Base-by-base conservation (phyloP, 2,888 invertebrate genomes). In the Amblyjoppa proteus region DNA sequence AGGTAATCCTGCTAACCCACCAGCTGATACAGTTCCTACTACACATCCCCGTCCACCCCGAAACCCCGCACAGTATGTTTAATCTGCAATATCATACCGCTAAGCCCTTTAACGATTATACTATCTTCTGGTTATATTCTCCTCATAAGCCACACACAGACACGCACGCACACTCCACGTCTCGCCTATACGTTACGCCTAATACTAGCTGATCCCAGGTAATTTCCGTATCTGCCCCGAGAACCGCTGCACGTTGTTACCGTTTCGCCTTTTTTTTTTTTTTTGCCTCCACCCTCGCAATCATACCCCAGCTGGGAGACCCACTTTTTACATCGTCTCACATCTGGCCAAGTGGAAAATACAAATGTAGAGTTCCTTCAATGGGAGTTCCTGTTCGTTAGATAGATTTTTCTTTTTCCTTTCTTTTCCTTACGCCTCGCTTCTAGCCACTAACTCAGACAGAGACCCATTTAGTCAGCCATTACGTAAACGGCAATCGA, bases 51-150 rank as follows among this genome's bases (percentile, higher is more conserved):
- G 64, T 64, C 16, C 31, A 77, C 66, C 74, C 73, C 77, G 69
- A 81, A 76, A 34, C 77, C 53, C 75, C 68, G 71, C 71, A 58
- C 71, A 34, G 41, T 73, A 82, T 85, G 79, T 85, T 85, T 85
- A 85, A 85, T 85, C 82, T 82, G 71, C 85, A 71, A 85, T 80
- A 85, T 76, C 79, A 76, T 71, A 71, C 74, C 82, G 78, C 76
- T 85, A 80, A 85, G 82, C 82, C 82, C 82, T 82, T 76, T 80
- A 79, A 82, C 82, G 76, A 82, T 85, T 85, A 80, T 80, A 82
- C 82, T 68, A 82, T 82, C 85, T 82, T 82, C 71, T 58, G 71
- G 79, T 85, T 76, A 81, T 81, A 71, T 79, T 79, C 79, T 79
- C 68, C 38, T 73, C 79, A 51, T 76, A 82, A 82, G 81, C 84